Percentiles rank a stretch among this genome's conserved stretches.
Evolutionary conservation across 1,140 invertebrate genomes (phyloP).

Genomic region (Drosophila mayri): DNA sequence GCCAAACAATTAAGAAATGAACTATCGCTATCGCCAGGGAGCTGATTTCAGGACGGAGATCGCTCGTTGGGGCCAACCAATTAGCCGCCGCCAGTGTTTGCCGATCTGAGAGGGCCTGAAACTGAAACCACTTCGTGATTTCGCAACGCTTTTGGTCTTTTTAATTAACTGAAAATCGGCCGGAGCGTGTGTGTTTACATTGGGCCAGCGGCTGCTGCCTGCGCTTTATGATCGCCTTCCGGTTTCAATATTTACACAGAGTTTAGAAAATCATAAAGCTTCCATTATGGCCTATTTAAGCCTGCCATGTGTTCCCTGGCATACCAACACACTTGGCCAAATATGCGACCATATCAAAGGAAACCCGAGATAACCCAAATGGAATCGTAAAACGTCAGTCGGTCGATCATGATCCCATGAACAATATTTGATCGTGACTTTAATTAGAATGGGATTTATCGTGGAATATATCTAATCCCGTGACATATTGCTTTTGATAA

Average conservation of each 20-base stretch:
- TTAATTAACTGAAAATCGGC: slow-evolving; percentile 73
- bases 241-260: slow-evolving; percentile 72
- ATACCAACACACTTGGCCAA: slow-evolving; percentile 23
- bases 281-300: slow-evolving; percentile 58
- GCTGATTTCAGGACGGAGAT: slow-evolving; percentile 37
- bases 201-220: slow-evolving; percentile 49
- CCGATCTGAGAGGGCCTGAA: slow-evolving; percentile 54
- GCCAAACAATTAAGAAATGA: slow-evolving; percentile 80
- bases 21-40: slow-evolving; percentile 63
- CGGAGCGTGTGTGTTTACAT: slow-evolving; percentile 56
- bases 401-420: slow-evolving; percentile 27
- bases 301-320: slow-evolving; percentile 23
- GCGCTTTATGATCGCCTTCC: slow-evolving; percentile 74
- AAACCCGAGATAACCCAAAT: slow-evolving; percentile 37
- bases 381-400: slow-evolving; percentile 30
- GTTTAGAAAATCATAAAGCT: slow-evolving; percentile 73
- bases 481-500: not conserved
- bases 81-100: slow-evolving; percentile 70
- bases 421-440: slow-evolving; percentile 36
- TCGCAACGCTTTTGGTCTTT: slow-evolving; percentile 62
- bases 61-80: slow-evolving; percentile 52
- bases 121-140: slow-evolving; percentile 26
- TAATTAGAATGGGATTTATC: slow-evolving; percentile 35
- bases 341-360: slow-evolving; percentile 46
- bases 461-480: slow-evolving; percentile 4